phyloP scores from a whole-genome alignment of 2,113 vertebrate genomes.

The Phyllostomus hastatus region DNA sequence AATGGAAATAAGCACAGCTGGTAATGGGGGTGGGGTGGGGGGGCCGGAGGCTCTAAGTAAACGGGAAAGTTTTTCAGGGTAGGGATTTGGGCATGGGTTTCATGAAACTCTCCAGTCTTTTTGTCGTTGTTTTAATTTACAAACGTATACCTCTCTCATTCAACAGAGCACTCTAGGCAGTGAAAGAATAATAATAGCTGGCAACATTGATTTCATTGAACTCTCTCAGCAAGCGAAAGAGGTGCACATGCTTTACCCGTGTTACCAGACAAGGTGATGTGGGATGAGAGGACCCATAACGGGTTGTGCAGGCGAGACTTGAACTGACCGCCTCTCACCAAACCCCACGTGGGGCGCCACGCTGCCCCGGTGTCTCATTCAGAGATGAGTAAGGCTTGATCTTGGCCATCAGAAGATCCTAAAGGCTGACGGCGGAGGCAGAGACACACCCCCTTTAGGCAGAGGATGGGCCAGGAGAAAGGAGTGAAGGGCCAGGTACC shows the following conservation, averaged over 20 bases:
- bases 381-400: neutral
- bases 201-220: neutral
- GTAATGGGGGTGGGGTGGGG: neutral
- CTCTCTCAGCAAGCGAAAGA: neutral
- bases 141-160: neutral
- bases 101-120: neutral
- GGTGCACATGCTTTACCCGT: neutral
- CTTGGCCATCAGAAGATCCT: neutral
- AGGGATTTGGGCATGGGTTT: neutral
- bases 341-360: neutral
- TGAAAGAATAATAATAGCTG: neutral
- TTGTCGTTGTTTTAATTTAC: neutral
- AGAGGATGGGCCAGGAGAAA: neutral
- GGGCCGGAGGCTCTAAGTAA: neutral
- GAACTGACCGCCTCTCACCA: neutral
- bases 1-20: neutral
- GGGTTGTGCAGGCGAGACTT: neutral
- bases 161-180: neutral
- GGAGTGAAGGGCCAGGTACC: neutral
- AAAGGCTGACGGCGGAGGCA: neutral
- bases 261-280: neutral
- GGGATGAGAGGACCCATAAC: neutral
- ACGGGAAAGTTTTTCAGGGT: neutral
- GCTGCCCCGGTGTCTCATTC: neutral
- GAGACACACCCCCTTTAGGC: neutral